These are phyloP conservation scores for Cloeon dipterum DNA, from an alignment of 2,888 invertebrate species.

Conservation along the genomic window DNA sequence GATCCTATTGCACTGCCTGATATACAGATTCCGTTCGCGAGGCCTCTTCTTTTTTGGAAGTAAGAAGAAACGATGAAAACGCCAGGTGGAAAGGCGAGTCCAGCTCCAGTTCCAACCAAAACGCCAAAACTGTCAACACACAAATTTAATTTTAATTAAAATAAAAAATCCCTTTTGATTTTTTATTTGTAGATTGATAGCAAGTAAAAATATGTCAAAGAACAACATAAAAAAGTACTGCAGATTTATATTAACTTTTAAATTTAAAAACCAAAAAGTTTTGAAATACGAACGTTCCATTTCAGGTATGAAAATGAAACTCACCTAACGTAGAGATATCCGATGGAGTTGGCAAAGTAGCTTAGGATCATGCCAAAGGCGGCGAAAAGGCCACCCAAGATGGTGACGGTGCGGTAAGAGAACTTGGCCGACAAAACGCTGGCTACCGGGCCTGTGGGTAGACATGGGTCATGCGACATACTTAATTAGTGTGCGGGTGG, in stretches of 20 bases:
- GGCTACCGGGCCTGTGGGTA: slow-evolving; percentile 48
- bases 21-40: slow-evolving; percentile 73
- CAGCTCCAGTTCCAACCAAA: slow-evolving; percentile 57
- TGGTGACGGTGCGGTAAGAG: slow-evolving; percentile 61
- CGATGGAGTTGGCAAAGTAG: slow-evolving; percentile 56
- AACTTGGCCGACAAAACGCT: slow-evolving; percentile 64
- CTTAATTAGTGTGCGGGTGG: no score
- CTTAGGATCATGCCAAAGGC: slow-evolving; percentile 67
- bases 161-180: no score
- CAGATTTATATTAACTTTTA: no score
- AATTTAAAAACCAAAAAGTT: no score
- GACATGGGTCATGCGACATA: not conserved
- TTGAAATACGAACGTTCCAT: no score
- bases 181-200: no score
- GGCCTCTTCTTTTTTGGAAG: slow-evolving; percentile 50
- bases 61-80: slow-evolving; percentile 78
- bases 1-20: slow-evolving; percentile 72
- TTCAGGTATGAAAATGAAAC: no score
- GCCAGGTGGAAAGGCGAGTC: slow-evolving; percentile 67
- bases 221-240: no score
- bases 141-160: no score
- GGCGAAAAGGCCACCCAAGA: slow-evolving; percentile 59
- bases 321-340: slow-evolving; percentile 56
- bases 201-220: no score
- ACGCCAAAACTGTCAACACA: slow-evolving; percentile 48